Percentiles rank a stretch among this genome's conserved stretches.
These are phyloP conservation scores for Zonitis immaculata DNA, from an alignment of 2,888 invertebrate genomes.

Conservation along the genomic window DNA sequence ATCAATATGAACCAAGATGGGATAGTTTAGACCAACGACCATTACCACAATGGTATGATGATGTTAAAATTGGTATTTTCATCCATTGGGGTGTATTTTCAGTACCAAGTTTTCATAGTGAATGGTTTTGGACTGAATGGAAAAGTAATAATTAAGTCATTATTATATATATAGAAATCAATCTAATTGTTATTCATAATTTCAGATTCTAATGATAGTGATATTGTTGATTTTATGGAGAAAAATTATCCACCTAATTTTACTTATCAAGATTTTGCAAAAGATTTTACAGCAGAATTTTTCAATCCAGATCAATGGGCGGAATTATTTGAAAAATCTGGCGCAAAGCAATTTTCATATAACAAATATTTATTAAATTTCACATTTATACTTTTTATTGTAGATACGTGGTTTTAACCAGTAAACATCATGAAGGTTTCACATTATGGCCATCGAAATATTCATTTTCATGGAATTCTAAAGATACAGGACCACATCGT, in stretches of 20 bases:
- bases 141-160: constrained; percentile 51
- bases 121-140: constrained; percentile 93
- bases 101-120: constrained; percentile 80
- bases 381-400: constrained; percentile 13
- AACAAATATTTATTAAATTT: background rate
- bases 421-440: constrained; percentile 86
- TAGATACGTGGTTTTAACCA: constrained; percentile 77
- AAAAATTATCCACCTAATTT: constrained; percentile 79
- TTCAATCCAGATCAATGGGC: constrained; percentile 85
- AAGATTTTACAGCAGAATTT: constrained; percentile 84
- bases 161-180: background rate
- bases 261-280: constrained; percentile 88
- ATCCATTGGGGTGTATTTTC: constrained; percentile 92
- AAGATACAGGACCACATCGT: constrained; percentile 36
- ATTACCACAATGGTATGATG: constrained; percentile 83
- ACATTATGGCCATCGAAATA: constrained; percentile 77
- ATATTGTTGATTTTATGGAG: constrained; percentile 61
- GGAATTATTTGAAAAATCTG: constrained; percentile 72
- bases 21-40: constrained; percentile 77
- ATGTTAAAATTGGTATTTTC: constrained; percentile 87
- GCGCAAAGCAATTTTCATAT: constrained; percentile 68
- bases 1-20: constrained; percentile 70
- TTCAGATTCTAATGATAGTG: constrained; percentile 3
- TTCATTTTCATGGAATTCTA: constrained; percentile 80
- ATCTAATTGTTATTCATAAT: no score